phyloP scores from a whole-genome alignment of 2,797 vertebrate genomes.

The Tamandua tetradactyla region DNA sequence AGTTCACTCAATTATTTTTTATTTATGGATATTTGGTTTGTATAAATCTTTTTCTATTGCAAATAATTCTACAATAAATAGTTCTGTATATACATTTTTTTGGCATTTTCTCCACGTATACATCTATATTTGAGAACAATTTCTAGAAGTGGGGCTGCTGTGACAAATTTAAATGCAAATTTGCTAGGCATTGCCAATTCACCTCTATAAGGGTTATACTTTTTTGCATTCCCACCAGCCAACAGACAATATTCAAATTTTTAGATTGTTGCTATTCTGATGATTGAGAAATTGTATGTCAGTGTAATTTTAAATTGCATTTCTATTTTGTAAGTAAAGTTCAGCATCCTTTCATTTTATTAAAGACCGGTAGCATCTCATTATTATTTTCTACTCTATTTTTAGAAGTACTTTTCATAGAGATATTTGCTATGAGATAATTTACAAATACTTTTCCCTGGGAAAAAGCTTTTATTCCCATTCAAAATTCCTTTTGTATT shows the following conservation, averaged over 20 bases:
- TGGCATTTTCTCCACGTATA: background rate
- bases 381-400: background rate
- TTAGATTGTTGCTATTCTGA: background rate
- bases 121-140: background rate
- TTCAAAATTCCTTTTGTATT: background rate
- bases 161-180: background rate
- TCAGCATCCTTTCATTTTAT: background rate
- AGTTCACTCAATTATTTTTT: background rate
- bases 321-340: background rate
- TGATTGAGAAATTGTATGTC: background rate
- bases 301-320: background rate
- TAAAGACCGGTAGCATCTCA: background rate
- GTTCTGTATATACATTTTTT: background rate
- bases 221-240: background rate
- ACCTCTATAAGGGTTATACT: background rate
- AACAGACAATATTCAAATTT: background rate
- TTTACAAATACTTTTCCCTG: background rate
- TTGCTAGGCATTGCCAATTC: background rate
- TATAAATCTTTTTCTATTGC: background rate
- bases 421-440: background rate
- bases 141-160: background rate
- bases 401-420: background rate
- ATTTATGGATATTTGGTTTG: background rate
- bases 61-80: slow-evolving; percentile 18
- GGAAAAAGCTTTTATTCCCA: background rate